Evolutionary conservation across 1,140 invertebrate genomes (phyloP).

Genomic region (Tribolium madens): DNA sequence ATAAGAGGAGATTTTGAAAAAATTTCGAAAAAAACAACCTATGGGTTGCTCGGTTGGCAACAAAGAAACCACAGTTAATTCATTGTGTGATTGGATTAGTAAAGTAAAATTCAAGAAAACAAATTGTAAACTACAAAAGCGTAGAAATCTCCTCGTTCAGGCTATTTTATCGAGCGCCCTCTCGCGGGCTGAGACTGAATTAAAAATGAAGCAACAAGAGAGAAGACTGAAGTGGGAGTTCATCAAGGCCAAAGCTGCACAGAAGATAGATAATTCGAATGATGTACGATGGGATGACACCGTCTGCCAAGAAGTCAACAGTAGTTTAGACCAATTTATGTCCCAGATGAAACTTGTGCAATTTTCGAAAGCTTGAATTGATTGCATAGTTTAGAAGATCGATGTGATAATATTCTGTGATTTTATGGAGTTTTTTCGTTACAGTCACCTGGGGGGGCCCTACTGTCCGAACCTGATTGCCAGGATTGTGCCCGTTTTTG

Average conservation of each 20-base stretch:
- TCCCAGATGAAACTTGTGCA: slow-evolving; percentile 55
- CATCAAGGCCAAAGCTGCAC: slow-evolving; percentile 60
- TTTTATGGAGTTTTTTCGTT: slow-evolving; percentile 63
- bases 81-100: slow-evolving; percentile 67
- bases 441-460: slow-evolving; percentile 58
- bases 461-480: slow-evolving; percentile 44
- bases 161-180: slow-evolving; percentile 66
- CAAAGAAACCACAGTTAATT: slow-evolving; percentile 57
- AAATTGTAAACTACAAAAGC: slow-evolving; percentile 61
- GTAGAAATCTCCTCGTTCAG: slow-evolving; percentile 66
- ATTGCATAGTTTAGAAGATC: slow-evolving; percentile 44
- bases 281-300: slow-evolving; percentile 47
- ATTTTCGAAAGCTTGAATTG: slow-evolving; percentile 51
- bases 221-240: slow-evolving; percentile 65
- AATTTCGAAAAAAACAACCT: slow-evolving; percentile 17
- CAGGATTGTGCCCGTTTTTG: slow-evolving; percentile 54
- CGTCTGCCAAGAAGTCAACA: slow-evolving; percentile 58
- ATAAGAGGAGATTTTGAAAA: slow-evolving; percentile 29
- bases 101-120: slow-evolving; percentile 66
- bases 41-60: slow-evolving; percentile 45
- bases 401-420: slow-evolving; percentile 59
- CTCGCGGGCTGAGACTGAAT: slow-evolving; percentile 64
- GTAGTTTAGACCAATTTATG: slow-evolving; percentile 60
- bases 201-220: slow-evolving; percentile 65
- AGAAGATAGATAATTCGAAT: slow-evolving; percentile 30